These are phyloP conservation scores for Calyptomena viridis DNA, from an alignment of 2,113 vertebrate genomes.

Conservation along the genomic window DNA sequence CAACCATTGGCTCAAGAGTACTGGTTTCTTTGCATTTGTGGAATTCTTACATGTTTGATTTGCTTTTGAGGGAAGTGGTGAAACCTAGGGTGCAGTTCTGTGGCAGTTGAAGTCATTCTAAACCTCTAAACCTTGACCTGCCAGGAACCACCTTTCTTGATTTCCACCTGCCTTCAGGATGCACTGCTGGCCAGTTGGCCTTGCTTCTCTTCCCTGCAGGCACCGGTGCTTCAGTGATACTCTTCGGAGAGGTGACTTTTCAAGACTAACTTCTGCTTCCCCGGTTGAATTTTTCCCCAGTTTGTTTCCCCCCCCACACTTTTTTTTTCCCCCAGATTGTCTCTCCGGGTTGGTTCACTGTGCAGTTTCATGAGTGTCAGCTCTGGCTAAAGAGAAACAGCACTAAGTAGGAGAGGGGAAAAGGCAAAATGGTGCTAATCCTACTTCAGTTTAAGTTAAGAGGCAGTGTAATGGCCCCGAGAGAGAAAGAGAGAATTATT, in stretches of 20 bases:
- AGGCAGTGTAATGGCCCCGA: neutral
- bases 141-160: neutral
- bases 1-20: neutral
- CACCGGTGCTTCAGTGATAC: neutral
- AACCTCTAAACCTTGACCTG: neutral
- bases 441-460: conserved; percentile 10
- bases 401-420: neutral
- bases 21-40: neutral
- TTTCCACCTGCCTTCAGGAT: neutral
- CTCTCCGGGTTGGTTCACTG: neutral
- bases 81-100: neutral
- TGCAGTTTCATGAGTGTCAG: neutral
- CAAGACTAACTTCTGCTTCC: neutral
- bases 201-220: neutral
- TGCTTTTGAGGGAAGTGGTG: neutral
- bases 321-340: fast-evolving
- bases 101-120: neutral
- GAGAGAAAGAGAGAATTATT: conserved; percentile 28
- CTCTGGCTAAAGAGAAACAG: neutral
- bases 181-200: neutral
- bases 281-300: neutral
- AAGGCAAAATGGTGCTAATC: conserved; percentile 27
- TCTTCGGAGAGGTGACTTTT: fast-evolving
- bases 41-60: neutral
- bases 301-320: neutral